phyloP scores from a whole-genome alignment of 2,797 vertebrate species.

The Lophotriccus pileatus region DNA sequence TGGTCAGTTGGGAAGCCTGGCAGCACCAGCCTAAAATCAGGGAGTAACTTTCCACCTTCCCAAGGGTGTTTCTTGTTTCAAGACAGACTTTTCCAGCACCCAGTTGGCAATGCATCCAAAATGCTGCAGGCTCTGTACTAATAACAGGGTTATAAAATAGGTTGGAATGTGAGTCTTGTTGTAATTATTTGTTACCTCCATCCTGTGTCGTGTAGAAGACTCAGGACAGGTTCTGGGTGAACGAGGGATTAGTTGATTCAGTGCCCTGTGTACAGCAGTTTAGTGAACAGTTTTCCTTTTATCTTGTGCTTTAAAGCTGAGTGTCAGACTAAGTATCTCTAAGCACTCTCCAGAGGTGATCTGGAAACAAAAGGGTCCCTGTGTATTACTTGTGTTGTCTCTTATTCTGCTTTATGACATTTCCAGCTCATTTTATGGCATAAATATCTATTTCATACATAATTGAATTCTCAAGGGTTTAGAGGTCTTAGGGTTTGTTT shows the following conservation, averaged over 20 bases:
- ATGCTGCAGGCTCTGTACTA: neutral
- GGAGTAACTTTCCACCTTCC: neutral
- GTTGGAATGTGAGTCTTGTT: neutral
- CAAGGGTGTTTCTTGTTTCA: neutral
- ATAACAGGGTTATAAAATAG: neutral
- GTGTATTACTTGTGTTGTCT: neutral
- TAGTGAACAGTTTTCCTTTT: neutral
- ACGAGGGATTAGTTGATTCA: neutral
- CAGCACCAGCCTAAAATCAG: neutral
- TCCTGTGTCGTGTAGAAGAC: neutral
- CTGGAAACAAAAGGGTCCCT: neutral
- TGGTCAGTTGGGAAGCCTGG: neutral
- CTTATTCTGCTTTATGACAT: neutral
- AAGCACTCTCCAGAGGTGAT: neutral
- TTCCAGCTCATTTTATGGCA: neutral
- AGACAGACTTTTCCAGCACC: neutral
- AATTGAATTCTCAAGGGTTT: rapidly evolving
- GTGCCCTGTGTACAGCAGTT: neutral
- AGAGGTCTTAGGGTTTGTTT: neutral
- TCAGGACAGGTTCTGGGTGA: neutral
- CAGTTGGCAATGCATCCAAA: neutral
- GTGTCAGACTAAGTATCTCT: neutral
- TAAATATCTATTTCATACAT: neutral
- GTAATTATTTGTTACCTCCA: neutral
- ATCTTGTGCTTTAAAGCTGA: neutral